Evolutionary conservation across 2,888 invertebrate genomes (phyloP).

Genomic region (Drosophila limbata): DNA sequence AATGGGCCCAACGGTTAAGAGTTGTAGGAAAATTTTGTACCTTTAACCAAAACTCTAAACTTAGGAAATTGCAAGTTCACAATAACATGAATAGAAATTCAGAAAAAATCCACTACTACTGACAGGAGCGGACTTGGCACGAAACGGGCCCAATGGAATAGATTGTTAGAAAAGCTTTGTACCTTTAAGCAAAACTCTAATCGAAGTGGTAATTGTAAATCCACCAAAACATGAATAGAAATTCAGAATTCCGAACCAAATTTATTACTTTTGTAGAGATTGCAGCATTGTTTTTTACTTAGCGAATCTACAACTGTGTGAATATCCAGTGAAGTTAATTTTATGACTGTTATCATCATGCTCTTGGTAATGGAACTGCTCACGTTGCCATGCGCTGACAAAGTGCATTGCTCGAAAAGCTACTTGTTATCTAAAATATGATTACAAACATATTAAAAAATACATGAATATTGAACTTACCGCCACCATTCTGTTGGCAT

Average conservation of each 20-base stretch:
- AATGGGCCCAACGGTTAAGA: neutral
- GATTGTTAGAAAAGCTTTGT: neutral
- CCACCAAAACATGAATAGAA: too few relatives aligned
- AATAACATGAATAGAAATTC: too few relatives aligned
- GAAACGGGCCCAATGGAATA: neutral
- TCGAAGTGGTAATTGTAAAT: neutral
- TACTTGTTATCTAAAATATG: constrained; percentile 4
- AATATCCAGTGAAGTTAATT: constrained; percentile 28
- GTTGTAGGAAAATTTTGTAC: neutral
- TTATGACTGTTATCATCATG: constrained; percentile 48
- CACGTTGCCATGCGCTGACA: constrained; percentile 27
- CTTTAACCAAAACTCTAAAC: neutral
- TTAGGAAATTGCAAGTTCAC: neutral
- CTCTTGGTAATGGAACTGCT: constrained; percentile 12
- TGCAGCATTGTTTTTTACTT: neutral
- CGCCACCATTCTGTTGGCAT: constrained; percentile 97
- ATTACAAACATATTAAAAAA: too few relatives aligned
- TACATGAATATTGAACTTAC: constrained; percentile 86
- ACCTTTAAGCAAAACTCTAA: neutral
- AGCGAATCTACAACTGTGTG: neutral
- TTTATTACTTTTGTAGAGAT: neutral
- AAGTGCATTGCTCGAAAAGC: constrained; percentile 18
- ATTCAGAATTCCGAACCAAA: neutral
- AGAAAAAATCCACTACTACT: neutral
- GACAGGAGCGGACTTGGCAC: constrained; percentile 17